Evolutionary conservation across 1,140 invertebrate species (phyloP), one percentile per base, ranked within the genome.

Genomic region (Sarcophaga bullata): DNA sequence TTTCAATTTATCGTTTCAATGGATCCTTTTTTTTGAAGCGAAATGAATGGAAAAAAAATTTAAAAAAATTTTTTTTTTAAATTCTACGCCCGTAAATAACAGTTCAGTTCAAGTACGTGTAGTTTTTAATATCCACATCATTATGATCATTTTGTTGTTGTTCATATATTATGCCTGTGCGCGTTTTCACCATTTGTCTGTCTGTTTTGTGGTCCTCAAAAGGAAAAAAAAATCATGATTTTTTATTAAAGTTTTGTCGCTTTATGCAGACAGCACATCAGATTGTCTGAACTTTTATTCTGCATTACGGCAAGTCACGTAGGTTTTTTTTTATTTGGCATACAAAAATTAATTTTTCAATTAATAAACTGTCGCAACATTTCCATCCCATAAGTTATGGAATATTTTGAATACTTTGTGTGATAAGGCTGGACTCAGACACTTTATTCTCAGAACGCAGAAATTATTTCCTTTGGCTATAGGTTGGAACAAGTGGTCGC

Each of bases 1-100:
- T 58, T 58, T 58, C 54, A 58, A n/a, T 58, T 58, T n/a, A n/a
- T n/a, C 15, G 54, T 58, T 58, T 58, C 54, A 58, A 58, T 58
- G 15, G 54, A n/a, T 58, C 11, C 11, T 15, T 58, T 15, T 15
- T 7, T 58, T n/a, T 58, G 3, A 58, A 37, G 1, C 4, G 25
- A 37, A 37, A 37, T 37, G 25, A 37, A 37, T 37, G 25, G 4
- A 37, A 37, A 37, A 4, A 37, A 37, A 37, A 37, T 37, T 37
- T 37, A 37, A 37, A 37, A 37, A 37, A 37, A 37, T 13, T 58
- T 58, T 58, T 58, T 58, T 58, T 58, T 58, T n/a, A 58, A 58
- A 13, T 58, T 58, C 7, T 37, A 2, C 25, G 25, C 25, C 25
- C 25, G 25, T 68, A 68, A 68, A 68, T 68, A 68, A 68, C n/a